phyloP scores from a whole-genome alignment of 2,113 vertebrate species.

The Tupaia tana region DNA sequence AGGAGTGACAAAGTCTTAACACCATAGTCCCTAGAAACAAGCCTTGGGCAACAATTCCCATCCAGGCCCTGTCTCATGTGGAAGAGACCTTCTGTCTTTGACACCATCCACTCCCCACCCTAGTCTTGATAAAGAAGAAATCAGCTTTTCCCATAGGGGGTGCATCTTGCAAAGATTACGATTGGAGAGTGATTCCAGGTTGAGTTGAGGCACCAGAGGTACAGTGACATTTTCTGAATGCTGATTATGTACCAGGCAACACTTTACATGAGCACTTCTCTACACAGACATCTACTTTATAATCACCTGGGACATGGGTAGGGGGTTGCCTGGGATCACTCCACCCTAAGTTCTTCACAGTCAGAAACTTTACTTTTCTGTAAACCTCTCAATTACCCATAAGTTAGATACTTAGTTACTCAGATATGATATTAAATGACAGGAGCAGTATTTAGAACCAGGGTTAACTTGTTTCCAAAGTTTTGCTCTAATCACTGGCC shows the following conservation, averaged over 20 bases:
- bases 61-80: not conserved
- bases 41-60: not conserved
- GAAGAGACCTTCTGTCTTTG: not conserved
- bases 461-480: not conserved
- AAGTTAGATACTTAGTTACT: not conserved
- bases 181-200: not conserved
- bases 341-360: not conserved
- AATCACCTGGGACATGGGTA: not conserved
- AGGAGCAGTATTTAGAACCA: not conserved
- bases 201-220: not conserved
- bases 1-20: not conserved
- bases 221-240: not conserved
- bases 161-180: not conserved
- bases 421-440: not conserved
- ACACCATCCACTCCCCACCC: not conserved
- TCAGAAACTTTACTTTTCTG: not conserved
- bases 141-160: not conserved
- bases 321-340: not conserved
- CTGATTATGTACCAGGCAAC: not conserved
- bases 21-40: not conserved
- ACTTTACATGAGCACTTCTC: not conserved
- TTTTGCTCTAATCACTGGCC: not conserved
- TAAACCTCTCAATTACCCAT: not conserved
- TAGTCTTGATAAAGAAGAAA: not conserved
- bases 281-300: not conserved